Evolutionary conservation across 2,797 vertebrate species (phyloP).

Genomic region (Danio aesculapii): DNA sequence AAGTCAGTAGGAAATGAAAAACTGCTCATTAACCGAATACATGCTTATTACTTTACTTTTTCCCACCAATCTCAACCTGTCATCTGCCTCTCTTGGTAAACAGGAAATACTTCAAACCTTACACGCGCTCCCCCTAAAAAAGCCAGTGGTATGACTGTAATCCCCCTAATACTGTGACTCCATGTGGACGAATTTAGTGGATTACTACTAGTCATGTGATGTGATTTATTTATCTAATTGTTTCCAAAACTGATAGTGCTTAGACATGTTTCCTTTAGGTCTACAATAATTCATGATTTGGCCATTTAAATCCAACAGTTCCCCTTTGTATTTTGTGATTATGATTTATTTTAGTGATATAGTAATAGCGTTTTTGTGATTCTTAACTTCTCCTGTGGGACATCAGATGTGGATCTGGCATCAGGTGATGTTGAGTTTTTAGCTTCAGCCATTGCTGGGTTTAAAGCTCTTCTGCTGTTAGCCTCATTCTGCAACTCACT

Average conservation of each 20-base stretch:
- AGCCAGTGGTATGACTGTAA: slow-evolving; percentile 43
- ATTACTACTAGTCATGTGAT: slow-evolving; percentile 6
- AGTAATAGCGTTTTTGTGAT: not conserved
- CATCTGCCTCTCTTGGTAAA: slow-evolving; percentile 31
- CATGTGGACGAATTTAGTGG: slow-evolving; percentile 6
- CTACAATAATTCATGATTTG: not conserved
- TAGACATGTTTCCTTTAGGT: not conserved
- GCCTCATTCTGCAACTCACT: slow-evolving; percentile 8
- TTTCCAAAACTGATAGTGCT: not conserved
- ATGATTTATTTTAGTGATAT: not conserved
- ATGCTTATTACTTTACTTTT: slow-evolving; percentile 16
- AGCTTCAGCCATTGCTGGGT: slow-evolving; percentile 16
- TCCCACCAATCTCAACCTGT: slow-evolving; percentile 24
- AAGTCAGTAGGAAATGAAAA: not conserved
- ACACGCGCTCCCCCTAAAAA: slow-evolving; percentile 33
- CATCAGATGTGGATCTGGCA: slow-evolving; percentile 67
- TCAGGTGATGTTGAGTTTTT: slow-evolving; percentile 67
- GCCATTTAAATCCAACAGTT: not conserved
- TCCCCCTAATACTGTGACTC: slow-evolving; percentile 10
- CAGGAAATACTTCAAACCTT: slow-evolving; percentile 42
- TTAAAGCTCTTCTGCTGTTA: slow-evolving; percentile 3
- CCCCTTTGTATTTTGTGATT: not conserved
- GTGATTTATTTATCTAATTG: not conserved
- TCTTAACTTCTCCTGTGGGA: slow-evolving; percentile 45
- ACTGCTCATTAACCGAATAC: slow-evolving; percentile 5